These are phyloP conservation scores for Sciurus vulgaris DNA, from an alignment of 2,797 vertebrate genomes.

Conservation along the genomic window DNA sequence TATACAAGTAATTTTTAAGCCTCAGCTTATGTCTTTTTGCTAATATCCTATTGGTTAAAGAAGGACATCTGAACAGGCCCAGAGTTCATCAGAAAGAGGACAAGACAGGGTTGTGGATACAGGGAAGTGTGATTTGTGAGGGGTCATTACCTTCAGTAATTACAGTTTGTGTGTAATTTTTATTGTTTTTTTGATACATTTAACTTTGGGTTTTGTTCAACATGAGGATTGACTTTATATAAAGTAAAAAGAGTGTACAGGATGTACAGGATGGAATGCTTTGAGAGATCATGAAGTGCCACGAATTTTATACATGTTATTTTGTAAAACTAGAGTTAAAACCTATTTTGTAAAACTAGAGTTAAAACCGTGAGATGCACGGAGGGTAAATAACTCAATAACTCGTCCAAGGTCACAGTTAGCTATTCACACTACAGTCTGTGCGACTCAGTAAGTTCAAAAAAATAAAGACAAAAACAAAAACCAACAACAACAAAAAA, in stretches of 20 bases:
- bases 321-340: slow-evolving; percentile 1
- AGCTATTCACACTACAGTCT: neutral
- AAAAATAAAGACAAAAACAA: neutral
- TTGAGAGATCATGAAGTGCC: neutral
- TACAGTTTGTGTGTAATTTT: neutral
- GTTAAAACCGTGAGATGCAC: neutral
- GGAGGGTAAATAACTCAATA: neutral
- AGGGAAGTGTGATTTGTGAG: neutral
- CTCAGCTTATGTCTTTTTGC: neutral
- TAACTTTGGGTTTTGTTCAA: slow-evolving; percentile 54
- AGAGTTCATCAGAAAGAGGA: neutral
- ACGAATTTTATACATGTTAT: neutral
- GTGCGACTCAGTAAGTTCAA: neutral
- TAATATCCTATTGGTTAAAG: neutral
- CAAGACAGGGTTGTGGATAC: accelerated
- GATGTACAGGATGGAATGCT: neutral
- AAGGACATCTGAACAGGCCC: neutral
- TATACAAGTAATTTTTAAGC: neutral
- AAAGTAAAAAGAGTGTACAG: neutral
- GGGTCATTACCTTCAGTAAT: neutral
- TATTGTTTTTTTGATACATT: neutral
- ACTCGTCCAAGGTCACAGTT: neutral
- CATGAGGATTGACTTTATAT: neutral
- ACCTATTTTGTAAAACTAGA: neutral
- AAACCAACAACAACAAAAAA: too few species aligned